Conservation (phyloP, 2,888 invertebrate species). For the Synanthedon vespiformis region DNA sequence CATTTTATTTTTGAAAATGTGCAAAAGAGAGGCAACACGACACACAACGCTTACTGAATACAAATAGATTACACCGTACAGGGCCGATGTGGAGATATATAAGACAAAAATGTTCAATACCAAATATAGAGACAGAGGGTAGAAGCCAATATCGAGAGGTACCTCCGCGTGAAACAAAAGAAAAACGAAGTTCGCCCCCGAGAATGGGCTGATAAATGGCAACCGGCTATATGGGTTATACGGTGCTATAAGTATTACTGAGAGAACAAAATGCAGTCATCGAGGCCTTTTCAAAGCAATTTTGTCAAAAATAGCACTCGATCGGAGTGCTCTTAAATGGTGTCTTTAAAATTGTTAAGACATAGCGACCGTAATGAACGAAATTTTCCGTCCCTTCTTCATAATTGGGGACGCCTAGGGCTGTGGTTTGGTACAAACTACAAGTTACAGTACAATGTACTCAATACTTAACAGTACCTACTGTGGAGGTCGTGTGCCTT, state of each 20-base stretch:
- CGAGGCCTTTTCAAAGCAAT: constrained; percentile 1
- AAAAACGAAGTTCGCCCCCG: constrained; percentile 16
- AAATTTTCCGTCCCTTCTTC: constrained; percentile 24
- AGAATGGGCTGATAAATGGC: constrained; percentile 31
- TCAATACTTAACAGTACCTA: too few relatives aligned
- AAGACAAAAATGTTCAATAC: constrained; percentile 25
- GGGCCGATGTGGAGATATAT: constrained; percentile 6
- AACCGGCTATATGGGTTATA: constrained; percentile 11
- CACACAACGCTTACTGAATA: too few relatives aligned
- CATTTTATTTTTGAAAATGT: too few relatives aligned
- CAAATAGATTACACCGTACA: too few relatives aligned
- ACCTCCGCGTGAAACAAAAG: constrained; percentile 35
- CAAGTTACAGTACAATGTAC: background rate
- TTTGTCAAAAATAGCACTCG: constrained; percentile 27
- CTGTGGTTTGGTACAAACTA: constrained; percentile 13
- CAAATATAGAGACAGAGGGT: constrained; percentile 26
- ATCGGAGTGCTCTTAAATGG: constrained; percentile 40
- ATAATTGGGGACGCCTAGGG: constrained; percentile 11
- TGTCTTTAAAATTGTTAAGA: constrained; percentile 45
- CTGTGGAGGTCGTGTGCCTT: too few relatives aligned
- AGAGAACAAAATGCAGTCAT: background rate
- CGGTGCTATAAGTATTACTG: background rate
- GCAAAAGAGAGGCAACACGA: too few relatives aligned
- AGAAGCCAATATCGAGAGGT: constrained; percentile 14
- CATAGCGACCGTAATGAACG: constrained; percentile 35